phyloP scores from a whole-genome alignment of 2,888 invertebrate genomes.

The Calameuta idolon region DNA sequence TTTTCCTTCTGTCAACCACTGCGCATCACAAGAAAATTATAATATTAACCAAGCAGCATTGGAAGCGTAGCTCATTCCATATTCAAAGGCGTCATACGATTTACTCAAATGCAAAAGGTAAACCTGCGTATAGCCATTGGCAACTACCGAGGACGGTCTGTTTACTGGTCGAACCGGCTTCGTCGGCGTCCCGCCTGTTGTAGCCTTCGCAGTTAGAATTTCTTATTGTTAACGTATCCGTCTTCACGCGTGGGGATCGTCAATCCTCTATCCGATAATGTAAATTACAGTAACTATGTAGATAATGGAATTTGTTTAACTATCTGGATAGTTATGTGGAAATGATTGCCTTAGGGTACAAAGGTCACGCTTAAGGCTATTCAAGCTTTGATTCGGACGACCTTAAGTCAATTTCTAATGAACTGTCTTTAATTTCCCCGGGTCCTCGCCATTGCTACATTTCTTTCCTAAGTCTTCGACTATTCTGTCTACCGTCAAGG shows the following conservation, averaged over 20 bases:
- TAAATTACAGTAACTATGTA: not conserved
- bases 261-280: not conserved
- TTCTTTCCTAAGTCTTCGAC: not conserved
- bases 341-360: not conserved
- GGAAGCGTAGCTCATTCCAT: not conserved
- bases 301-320: too few species aligned
- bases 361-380: not conserved
- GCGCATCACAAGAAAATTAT: too few species aligned
- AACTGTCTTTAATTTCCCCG: not conserved
- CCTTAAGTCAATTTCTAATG: not conserved
- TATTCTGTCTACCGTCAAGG: not conserved
- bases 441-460: not conserved
- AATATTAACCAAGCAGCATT: not conserved
- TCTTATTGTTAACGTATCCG: not conserved
- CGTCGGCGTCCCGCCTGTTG: not conserved
- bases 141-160: not conserved
- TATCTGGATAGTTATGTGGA: too few species aligned
- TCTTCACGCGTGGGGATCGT: not conserved
- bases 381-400: not conserved
- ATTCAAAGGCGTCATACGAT: not conserved
- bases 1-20: not conserved
- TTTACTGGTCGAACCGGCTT: not conserved
- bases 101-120: not conserved
- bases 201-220: not conserved
- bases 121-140: not conserved